These are phyloP conservation scores for Disparrhopalites patrizii DNA, from an alignment of 2,888 invertebrate species.

Conservation along the genomic window DNA sequence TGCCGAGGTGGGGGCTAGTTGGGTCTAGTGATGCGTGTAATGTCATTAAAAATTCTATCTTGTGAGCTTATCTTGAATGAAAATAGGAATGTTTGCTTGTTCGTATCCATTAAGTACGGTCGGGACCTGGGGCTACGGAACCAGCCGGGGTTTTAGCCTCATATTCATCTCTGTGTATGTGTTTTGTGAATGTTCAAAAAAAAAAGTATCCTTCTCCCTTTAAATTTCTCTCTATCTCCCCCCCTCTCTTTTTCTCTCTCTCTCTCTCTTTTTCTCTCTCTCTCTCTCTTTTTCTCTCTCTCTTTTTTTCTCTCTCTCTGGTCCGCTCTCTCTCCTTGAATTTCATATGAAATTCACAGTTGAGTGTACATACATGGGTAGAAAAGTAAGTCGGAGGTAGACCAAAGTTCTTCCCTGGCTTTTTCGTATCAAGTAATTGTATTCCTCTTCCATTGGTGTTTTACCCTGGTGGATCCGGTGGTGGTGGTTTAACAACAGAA, in stretches of 20 bases:
- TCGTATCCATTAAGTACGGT: slow-evolving; percentile 45
- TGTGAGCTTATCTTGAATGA: slow-evolving; percentile 47
- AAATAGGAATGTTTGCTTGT: slow-evolving; percentile 46
- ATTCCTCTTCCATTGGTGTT: no score
- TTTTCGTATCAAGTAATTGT: no score
- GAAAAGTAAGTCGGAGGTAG: neutral
- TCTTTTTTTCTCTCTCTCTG: neutral
- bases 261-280: no score
- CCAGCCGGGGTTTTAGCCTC: neutral
- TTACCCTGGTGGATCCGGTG: neutral
- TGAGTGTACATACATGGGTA: neutral
- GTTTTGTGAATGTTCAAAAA: no score
- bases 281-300: no score
- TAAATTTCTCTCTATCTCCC: neutral
- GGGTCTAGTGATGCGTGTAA: slow-evolving; percentile 39
- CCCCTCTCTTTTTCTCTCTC: neutral
- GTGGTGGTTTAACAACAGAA: slow-evolving; percentile 4
- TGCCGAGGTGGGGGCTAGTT: slow-evolving; percentile 1
- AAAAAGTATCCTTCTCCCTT: neutral
- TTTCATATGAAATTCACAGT: neutral
- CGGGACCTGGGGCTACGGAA: slow-evolving; percentile 23
- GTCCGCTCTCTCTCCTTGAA: neutral
- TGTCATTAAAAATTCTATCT: slow-evolving; percentile 49
- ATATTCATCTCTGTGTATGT: no score
- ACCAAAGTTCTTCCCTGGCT: no score